phyloP scores from a whole-genome alignment of 2,888 invertebrate species.

The Formica aserva region DNA sequence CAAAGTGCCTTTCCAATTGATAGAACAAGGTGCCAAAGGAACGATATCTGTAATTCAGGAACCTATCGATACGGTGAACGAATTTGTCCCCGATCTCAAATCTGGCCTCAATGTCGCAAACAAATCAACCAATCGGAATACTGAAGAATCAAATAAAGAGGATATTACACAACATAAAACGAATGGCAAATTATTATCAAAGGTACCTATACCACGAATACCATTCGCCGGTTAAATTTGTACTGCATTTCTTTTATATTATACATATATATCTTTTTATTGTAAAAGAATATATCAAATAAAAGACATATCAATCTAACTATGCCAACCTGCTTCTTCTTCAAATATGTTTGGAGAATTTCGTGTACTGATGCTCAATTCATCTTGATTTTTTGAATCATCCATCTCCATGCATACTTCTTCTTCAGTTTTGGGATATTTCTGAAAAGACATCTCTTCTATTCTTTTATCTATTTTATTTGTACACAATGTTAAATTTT shows the following conservation, averaged over 20 bases:
- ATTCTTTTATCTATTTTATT: background rate
- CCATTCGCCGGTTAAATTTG: conserved; percentile 34
- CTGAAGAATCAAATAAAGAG: background rate
- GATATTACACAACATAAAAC: background rate
- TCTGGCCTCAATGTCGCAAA: background rate
- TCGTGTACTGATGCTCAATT: background rate
- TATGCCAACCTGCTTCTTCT: background rate
- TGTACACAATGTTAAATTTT: background rate
- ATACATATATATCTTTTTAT: background rate
- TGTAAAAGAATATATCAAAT: background rate
- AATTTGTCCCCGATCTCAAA: background rate
- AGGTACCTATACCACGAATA: conserved; percentile 3
- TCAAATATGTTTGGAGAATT: background rate
- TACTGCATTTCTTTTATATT: background rate
- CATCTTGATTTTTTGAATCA: background rate
- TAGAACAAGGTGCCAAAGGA: conserved; percentile 36
- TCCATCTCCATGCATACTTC: background rate
- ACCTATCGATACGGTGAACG: background rate
- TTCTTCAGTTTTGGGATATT: background rate
- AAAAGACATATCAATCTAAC: background rate
- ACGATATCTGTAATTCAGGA: conserved; percentile 21
- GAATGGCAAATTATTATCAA: background rate
- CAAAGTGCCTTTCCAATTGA: conserved; percentile 65
- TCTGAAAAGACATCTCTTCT: background rate
- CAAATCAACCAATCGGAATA: background rate